phyloP scores from a whole-genome alignment of 2,113 vertebrate species.

The Thinocorus orbignyianus region DNA sequence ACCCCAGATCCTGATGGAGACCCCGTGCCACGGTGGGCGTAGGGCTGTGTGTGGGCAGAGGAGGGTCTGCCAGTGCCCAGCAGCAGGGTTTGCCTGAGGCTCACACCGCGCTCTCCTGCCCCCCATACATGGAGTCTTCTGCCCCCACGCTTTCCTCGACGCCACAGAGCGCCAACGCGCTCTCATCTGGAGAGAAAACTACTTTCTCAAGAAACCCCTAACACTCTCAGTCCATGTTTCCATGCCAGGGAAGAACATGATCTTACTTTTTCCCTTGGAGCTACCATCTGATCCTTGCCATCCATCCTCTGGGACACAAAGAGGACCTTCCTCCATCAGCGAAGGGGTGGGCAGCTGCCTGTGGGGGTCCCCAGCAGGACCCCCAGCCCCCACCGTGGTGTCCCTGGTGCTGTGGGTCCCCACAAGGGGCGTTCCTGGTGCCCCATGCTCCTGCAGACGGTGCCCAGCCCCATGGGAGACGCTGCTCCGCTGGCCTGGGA shows the following conservation, averaged over 20 bases:
- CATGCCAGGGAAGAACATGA: fast-evolving
- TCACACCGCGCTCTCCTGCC: neutral
- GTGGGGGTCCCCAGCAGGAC: neutral
- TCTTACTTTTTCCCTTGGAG: neutral
- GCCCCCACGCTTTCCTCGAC: fast-evolving
- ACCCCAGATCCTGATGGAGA: fast-evolving
- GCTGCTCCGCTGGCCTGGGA: fast-evolving
- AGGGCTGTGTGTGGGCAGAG: neutral
- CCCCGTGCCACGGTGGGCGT: fast-evolving
- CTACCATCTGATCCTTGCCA: neutral
- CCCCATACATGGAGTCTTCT: fast-evolving
- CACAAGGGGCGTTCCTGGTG: fast-evolving
- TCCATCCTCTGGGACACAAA: fast-evolving
- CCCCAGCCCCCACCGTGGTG: neutral
- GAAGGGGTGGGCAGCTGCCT: neutral
- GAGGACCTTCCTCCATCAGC: fast-evolving
- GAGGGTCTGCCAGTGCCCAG: fast-evolving
- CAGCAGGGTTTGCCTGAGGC: fast-evolving
- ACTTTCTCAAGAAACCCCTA: neutral
- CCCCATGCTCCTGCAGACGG: fast-evolving
- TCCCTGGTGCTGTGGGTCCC: no score
- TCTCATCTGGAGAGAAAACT: neutral
- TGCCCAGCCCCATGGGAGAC: neutral
- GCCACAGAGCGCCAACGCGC: fast-evolving
- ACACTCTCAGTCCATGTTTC: fast-evolving